These are phyloP conservation scores for Clytia hemisphaerica DNA, from an alignment of 30 jellyfish, hydroid and myxozoan species.

Conservation along the genomic window DNA sequence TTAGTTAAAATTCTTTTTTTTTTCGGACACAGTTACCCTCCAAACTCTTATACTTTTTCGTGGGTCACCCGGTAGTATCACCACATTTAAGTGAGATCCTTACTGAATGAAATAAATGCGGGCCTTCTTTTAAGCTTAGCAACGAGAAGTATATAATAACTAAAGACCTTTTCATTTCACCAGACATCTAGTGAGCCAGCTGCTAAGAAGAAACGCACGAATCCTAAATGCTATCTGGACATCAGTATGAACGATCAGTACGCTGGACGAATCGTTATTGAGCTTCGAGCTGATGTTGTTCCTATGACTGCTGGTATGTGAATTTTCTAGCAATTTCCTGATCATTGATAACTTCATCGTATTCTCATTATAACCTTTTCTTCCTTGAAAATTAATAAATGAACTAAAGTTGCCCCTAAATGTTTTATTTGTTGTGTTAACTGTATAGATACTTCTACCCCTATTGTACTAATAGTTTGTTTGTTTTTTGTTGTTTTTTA, in stretches of 20 bases:
- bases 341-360: too few relatives aligned
- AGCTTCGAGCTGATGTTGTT: conserved; percentile 91
- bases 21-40: not conserved
- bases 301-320: conserved; percentile 90
- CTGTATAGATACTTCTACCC: not conserved
- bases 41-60: too few relatives aligned
- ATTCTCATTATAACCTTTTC: not conserved
- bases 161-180: not conserved
- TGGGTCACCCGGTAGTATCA: not conserved
- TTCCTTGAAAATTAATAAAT: not conserved
- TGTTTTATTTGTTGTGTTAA: not conserved
- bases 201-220: conserved; percentile 51
- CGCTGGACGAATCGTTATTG: conserved; percentile 87
- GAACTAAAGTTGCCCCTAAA: not conserved
- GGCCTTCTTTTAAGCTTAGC: too few relatives aligned
- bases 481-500: not conserved
- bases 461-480: not conserved
- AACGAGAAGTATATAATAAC: not conserved
- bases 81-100: too few relatives aligned
- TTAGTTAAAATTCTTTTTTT: not conserved
- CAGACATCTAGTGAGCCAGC: conserved; percentile 27
- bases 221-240: conserved; percentile 76
- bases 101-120: too few relatives aligned
- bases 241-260: conserved; percentile 92
- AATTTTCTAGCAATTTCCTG: not conserved